Evolutionary conservation across 2,113 vertebrate species (phyloP).

Genomic region (Aegotheles bennettii): DNA sequence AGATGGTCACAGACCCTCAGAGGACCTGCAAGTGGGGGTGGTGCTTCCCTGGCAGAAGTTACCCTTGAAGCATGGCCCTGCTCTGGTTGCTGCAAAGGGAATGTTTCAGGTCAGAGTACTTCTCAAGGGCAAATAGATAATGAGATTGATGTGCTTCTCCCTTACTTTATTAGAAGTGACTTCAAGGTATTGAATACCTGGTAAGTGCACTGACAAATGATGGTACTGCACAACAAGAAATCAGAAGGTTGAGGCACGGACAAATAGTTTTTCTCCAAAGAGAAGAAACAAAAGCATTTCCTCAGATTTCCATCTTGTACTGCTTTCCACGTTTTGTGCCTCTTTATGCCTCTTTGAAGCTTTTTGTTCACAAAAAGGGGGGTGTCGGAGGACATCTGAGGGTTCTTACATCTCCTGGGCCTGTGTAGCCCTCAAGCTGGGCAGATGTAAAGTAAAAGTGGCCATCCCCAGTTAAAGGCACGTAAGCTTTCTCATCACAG

Average conservation of each 20-base stretch:
- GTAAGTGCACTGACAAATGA: neutral
- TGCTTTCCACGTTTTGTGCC: neutral
- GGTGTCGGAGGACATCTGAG: neutral
- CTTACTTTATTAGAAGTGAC: neutral
- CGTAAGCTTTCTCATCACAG: neutral
- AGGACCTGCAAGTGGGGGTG: neutral
- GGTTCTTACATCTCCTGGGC: neutral
- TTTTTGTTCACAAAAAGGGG: neutral
- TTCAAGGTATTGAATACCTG: neutral
- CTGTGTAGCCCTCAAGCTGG: neutral
- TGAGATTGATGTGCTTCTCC: neutral
- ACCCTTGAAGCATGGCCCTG: neutral
- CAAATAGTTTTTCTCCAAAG: neutral
- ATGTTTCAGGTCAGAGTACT: neutral
- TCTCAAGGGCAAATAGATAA: slow-evolving; percentile 24
- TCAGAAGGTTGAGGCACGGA: neutral
- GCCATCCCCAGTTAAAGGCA: neutral
- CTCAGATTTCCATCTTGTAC: neutral
- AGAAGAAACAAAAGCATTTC: neutral
- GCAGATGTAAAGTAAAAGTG: neutral
- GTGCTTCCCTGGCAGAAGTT: neutral
- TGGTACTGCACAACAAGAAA: neutral
- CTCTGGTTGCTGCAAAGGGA: neutral
- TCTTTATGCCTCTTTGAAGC: neutral
- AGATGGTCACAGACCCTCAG: slow-evolving; percentile 15